Conservation (phyloP, 2,797 vertebrate genomes). For the Neosilurus mollespiculum region DNA sequence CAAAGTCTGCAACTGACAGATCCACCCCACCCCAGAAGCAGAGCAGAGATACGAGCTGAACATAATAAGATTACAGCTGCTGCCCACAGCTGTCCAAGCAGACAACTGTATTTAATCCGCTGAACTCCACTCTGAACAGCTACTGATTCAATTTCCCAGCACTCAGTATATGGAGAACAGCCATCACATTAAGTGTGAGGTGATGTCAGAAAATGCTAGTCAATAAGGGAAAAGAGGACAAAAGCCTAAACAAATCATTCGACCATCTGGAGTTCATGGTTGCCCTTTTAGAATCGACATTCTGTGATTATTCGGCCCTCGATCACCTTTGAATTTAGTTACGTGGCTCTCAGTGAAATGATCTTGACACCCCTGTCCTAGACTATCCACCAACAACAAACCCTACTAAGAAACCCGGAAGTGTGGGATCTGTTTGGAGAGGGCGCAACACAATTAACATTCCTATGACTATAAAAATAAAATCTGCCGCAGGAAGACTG, state of each 20-base stretch:
- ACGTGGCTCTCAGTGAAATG: no score
- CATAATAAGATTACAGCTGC: constrained; percentile 9
- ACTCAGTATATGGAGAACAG: not conserved
- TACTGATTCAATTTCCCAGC: constrained; percentile 37
- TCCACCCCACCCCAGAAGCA: not conserved
- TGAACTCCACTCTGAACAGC: not conserved
- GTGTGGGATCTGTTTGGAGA: not conserved
- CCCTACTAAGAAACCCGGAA: not conserved
- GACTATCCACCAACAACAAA: not conserved
- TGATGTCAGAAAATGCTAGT: no score
- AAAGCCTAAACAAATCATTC: no score
- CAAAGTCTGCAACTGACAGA: not conserved
- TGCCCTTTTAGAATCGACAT: no score
- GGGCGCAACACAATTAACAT: constrained; percentile 3
- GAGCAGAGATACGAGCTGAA: not conserved
- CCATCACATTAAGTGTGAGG: constrained; percentile 15
- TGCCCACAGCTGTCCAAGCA: constrained; percentile 4
- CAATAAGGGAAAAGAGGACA: no score
- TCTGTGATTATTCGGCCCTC: no score
- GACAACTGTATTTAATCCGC: constrained; percentile 5
- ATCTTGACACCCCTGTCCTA: not conserved
- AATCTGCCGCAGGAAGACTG: constrained; percentile 1
- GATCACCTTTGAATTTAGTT: no score
- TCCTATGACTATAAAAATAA: constrained; percentile 26
- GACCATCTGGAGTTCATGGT: no score